Evolutionary conservation across 2,113 vertebrate species (phyloP).

Genomic region (Colinus virginianus): DNA sequence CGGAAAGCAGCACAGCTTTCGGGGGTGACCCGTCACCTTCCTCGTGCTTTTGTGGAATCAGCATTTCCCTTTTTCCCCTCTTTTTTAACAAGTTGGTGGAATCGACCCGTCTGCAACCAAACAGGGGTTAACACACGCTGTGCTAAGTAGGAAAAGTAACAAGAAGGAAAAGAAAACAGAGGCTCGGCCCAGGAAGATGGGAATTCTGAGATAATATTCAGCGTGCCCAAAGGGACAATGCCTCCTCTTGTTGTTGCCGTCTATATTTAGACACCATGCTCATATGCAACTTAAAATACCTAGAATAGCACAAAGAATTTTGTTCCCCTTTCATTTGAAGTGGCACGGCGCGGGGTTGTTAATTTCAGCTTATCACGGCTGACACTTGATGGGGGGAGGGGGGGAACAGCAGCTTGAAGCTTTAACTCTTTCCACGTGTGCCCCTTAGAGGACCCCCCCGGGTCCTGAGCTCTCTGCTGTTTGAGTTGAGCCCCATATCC

Average conservation of each 20-base stretch:
- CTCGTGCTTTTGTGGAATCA: background rate
- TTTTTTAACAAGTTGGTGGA: background rate
- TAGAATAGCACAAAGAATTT: slow-evolving; percentile 52
- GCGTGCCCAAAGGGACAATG: slow-evolving; percentile 42
- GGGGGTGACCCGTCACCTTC: background rate
- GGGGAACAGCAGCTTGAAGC: background rate
- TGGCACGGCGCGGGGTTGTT: slow-evolving; percentile 50
- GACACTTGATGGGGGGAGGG: slow-evolving; percentile 35
- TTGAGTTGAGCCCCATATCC: slow-evolving; percentile 21
- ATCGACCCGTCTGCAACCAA: background rate
- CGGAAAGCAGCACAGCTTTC: background rate
- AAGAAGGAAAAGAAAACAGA: background rate
- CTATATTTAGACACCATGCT: slow-evolving; percentile 66
- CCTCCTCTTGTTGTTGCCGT: slow-evolving; percentile 59
- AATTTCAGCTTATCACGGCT: slow-evolving; percentile 72
- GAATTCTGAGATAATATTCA: slow-evolving; percentile 61
- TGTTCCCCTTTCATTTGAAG: slow-evolving; percentile 61
- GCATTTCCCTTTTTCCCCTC: background rate
- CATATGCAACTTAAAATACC: slow-evolving; percentile 65
- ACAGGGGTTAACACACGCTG: slow-evolving; percentile 30
- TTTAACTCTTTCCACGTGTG: slow-evolving; percentile 67
- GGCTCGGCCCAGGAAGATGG: slow-evolving; percentile 63
- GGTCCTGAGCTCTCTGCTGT: background rate
- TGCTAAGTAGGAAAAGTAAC: slow-evolving; percentile 31
- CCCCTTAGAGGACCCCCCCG: slow-evolving; percentile 2